Percentiles rank a stretch among this genome's conserved stretches.
phyloP scores from a whole-genome alignment of 2,888 invertebrate species.

The Steromphala cineraria region DNA sequence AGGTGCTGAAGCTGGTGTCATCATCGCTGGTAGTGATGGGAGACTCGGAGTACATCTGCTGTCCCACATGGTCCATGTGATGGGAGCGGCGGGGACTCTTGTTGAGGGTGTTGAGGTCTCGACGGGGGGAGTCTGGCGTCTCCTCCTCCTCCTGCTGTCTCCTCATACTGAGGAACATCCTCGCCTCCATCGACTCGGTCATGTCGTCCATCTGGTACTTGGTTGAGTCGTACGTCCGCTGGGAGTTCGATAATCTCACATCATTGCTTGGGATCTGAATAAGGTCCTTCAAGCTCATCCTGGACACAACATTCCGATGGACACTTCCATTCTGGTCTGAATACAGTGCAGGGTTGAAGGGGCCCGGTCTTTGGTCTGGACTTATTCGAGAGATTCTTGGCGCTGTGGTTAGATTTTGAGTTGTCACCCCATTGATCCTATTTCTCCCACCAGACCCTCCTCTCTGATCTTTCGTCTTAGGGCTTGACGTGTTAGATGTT shows the following conservation, averaged over 20 bases:
- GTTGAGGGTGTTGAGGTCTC: conserved; percentile 19
- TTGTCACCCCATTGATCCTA: not conserved
- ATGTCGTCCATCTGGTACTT: conserved; percentile 68
- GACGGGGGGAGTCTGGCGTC: conserved; percentile 44
- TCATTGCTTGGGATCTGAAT: conserved; percentile 19
- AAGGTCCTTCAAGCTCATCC: conserved; percentile 16
- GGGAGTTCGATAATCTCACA: conserved; percentile 22
- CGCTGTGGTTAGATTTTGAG: not conserved
- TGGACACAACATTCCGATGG: not conserved
- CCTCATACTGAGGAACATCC: conserved; percentile 70
- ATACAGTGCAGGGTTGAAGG: conserved; percentile 7
- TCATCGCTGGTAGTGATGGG: conserved; percentile 67
- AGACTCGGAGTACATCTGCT: conserved; percentile 58
- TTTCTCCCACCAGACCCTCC: not conserved
- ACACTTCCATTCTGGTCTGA: not conserved
- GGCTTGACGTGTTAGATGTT: conserved; percentile 27
- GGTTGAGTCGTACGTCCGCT: conserved; percentile 66
- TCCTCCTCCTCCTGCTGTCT: conserved; percentile 62
- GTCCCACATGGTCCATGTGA: conserved; percentile 1
- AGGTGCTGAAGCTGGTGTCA: conserved; percentile 68
- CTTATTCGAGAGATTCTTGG: conserved; percentile 22
- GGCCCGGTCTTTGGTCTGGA: conserved; percentile 14
- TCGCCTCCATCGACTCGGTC: conserved; percentile 70
- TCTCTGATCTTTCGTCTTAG: conserved; percentile 19
- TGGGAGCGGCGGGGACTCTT: conserved; percentile 26